Conservation (phyloP, 2,113 vertebrate species). For the Glareola pratincola region DNA sequence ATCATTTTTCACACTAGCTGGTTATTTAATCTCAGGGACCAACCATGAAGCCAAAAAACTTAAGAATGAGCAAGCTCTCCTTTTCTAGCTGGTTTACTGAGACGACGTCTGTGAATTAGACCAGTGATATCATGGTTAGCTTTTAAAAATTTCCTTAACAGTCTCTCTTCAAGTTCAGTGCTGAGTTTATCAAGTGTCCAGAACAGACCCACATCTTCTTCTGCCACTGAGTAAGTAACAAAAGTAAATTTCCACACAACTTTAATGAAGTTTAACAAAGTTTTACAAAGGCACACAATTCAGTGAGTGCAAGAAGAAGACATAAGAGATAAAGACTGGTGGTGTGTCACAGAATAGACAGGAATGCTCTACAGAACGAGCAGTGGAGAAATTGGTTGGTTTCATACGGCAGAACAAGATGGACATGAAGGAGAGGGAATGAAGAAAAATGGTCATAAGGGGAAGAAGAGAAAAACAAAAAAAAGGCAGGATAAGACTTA, state of each 20-base stretch:
- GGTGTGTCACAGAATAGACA: not conserved
- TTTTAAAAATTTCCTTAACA: not conserved
- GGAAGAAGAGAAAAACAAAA: not conserved
- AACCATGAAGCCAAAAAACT: not conserved
- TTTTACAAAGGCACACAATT: not conserved
- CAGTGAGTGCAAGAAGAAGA: not conserved
- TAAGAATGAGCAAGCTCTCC: not conserved
- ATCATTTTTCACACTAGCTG: not conserved
- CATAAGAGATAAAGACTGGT: not conserved
- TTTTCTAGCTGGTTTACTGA: not conserved
- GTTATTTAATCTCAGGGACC: not conserved
- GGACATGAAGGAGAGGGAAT: not conserved
- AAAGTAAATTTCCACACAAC: not conserved
- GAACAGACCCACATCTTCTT: not conserved
- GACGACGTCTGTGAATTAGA: not conserved
- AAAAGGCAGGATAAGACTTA: not conserved
- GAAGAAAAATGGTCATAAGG: not conserved
- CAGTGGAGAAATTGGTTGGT: not conserved
- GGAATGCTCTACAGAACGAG: not conserved
- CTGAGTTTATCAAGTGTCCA: not conserved
- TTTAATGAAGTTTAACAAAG: not conserved
- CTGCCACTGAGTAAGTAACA: not conserved
- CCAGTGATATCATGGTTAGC: not conserved
- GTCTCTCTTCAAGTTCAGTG: not conserved
- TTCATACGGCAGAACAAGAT: not conserved